Evolutionary conservation across 2,888 invertebrate species (phyloP), one percentile per base, ranked within the genome.

Genomic region (Nemotelus nigrinus): DNA sequence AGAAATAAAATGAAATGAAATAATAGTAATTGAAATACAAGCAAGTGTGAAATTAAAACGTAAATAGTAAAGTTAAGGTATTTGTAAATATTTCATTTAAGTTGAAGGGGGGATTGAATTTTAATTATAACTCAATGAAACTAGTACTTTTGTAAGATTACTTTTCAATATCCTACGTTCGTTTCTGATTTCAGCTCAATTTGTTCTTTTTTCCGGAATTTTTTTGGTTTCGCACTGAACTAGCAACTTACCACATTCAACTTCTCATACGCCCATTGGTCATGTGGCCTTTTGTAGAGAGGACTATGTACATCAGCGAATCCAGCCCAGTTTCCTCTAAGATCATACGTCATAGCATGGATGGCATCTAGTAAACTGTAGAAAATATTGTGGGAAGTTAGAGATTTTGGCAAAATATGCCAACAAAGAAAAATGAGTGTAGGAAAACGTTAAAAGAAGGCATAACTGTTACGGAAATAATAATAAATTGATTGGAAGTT

Each of bases 221-320:
- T 25, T 25, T 25, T 25, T 25, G 25, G 25, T 25, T 25, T 25
- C 25, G 1, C 41, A 45, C 75, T 64, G 25, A 25, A 25, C 25
- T 25, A 25, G 25, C 25, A 82, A 90, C 93, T 88, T 88, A 95
- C 96, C 86, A 96, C 96, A 86, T 96, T 96, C 45, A 96, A 90
- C 85, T 93, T 94, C 84, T 95, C 96, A 83, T 96, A 96, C 41
- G 95, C 95, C 89, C 93, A 96, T 84, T 96, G 95, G 85, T 96
- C 96, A 83, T 94, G 94, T 0, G 95, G 93, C 65, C 96, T 89
- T 83, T 92, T 94, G 85, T 95, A 95, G 0, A 96, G 88, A 0
- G 96, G 94, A 82, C 96, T 96, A 85, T 96, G 96, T 0, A 93
- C 92, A 84, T 96, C 96, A 0, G 96, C 96, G 84, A 96, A 96